These are phyloP conservation scores for Tympanoctomys barrerae DNA, from an alignment of 2,797 vertebrate genomes.

Conservation along the genomic window DNA sequence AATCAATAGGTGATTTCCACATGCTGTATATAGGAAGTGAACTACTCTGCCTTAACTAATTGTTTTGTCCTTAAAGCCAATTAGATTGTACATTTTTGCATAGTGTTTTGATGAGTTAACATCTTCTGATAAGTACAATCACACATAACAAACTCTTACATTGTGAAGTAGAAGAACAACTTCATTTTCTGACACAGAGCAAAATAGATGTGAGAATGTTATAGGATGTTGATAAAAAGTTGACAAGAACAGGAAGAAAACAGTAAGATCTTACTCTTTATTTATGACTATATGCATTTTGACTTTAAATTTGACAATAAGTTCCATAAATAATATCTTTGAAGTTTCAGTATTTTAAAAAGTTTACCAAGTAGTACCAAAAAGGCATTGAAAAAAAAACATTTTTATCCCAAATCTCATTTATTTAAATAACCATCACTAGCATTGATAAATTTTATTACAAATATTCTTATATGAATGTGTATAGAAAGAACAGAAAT, in stretches of 20 bases:
- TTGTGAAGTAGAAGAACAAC: neutral
- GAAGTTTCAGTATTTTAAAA: conserved; percentile 24
- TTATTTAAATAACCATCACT: neutral
- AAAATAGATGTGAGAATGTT: conserved; percentile 7
- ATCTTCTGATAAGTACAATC: neutral
- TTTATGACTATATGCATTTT: neutral
- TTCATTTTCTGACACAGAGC: neutral
- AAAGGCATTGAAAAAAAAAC: neutral
- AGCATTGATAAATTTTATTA: neutral
- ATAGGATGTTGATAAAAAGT: neutral
- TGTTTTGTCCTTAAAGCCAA: conserved; percentile 37
- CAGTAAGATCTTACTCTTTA: neutral
- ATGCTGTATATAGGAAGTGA: neutral
- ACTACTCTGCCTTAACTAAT: neutral
- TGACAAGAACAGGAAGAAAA: conserved; percentile 3
- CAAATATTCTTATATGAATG: neutral
- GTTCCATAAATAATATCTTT: conserved; percentile 6
- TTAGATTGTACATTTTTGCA: neutral
- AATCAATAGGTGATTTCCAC: neutral
- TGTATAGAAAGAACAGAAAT: neutral
- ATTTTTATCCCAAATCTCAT: neutral
- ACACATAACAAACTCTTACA: conserved; percentile 7
- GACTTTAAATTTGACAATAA: neutral
- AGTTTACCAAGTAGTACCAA: neutral
- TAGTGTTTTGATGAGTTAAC: neutral